Evolutionary conservation across 2,888 invertebrate species (phyloP), one percentile per base, ranked within the genome.

Genomic region (Zelleria hepariella): DNA sequence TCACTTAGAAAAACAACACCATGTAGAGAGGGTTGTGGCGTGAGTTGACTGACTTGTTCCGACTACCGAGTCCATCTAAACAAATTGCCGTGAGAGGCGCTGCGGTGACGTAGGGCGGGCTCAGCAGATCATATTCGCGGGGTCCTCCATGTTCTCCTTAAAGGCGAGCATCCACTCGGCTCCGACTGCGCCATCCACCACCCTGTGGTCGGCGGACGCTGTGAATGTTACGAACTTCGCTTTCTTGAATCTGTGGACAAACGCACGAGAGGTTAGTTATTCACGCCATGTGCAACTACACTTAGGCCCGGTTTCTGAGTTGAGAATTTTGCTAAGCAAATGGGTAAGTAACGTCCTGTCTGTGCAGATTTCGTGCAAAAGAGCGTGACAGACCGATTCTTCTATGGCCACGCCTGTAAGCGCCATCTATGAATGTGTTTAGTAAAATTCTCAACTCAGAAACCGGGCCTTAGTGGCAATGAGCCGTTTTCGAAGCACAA

Each of bases 151-250:
- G 76, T 93, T 94, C 62, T 93, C 92, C 69, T 94, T 94, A 90
- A 99, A 97, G 58, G 94, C 94, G 71, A 94, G 91, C 74, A 99
- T 91, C 98, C 98, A 99, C 77, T 94, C 93, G 2, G 99, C 99
- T 59, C 98, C 99, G 4, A 99, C 95, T 67, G 99, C 99, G 57
- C 99, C 99, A 82, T 99, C 99, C 6, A 99, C 96, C 24, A 98
- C 97, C 71, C 99, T 91, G 82, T 99, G 99, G 87, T 99, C 99
- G 71, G 97, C 97, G 67, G 98, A 98, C 63, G 99, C 91, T 20
- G 99, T 99, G 62, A 98, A 98, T 51, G 93, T 92, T 88, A 99
- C 92, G 75, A 94, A 92, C 67, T 94, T 93, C 1, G 94, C 92
- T 68, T 91, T 88, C 67, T 91, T 91, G 82, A 93, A 95, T 68